Evolutionary conservation across 1,140 invertebrate genomes (phyloP), one percentile per base, ranked within the genome.

Genomic region (Glomeris maerens): DNA sequence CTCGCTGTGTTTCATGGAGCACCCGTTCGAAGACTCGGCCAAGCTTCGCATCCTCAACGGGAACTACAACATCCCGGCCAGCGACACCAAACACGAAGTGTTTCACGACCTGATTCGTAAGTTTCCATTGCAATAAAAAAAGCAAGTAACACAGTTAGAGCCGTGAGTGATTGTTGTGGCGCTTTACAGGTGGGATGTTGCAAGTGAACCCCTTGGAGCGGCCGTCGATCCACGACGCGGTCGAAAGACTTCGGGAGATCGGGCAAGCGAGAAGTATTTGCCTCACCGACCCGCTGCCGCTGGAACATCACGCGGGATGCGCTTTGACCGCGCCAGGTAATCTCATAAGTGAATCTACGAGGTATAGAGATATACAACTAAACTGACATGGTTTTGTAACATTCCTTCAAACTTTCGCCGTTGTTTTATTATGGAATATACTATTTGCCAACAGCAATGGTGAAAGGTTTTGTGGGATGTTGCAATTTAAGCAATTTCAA

Each of bases 11-110:
- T 98, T 83, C 65, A 80, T 84, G 65, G 79, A 81, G 54, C 96
- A 99, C 76, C 96, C 96, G 7, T 99, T 95, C 69, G 90, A 96
- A 64, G 96, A 98, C 71, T 78, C 77, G 3, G 93, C 93, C 28
- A 98, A 98, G 67, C 66, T 99, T 53, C 78, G 84, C 25, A 97
- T 98, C 56, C 74, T 98, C 4, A 98, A 98, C 74, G 93, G 83
- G 52, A 98, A 97, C 63, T 98, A 88, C 67, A 77, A 73, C 41
- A 76, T 94, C 41, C 82, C 92, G 52, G 75, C 79, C 17, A 75
- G 77, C 49, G 86, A 93, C 69, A 76, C 78, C 49, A 76, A 79
- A 57, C 84, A 83, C 62, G 73, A 78, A 49, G 83, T 85, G 63
- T 87, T 95, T 62, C 82, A 95, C 70, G 83, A 91, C 57, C 77